Conservation (phyloP, 2,113 vertebrate species). For the Eulemur macaco region DNA sequence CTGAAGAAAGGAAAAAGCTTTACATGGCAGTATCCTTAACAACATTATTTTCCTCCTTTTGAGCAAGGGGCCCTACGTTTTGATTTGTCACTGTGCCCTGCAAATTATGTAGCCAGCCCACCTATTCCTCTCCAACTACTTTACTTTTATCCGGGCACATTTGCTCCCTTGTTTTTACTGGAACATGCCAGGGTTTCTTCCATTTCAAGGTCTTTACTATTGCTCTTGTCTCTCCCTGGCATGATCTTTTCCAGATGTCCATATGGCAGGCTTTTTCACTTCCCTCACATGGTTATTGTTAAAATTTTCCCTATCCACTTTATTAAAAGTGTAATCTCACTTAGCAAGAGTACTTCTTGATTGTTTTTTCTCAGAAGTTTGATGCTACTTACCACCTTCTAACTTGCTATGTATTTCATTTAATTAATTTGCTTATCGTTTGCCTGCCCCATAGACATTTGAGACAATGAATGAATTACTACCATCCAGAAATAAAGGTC, state of each 20-base stretch:
- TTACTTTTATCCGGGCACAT: not conserved
- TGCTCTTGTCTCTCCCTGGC: not conserved
- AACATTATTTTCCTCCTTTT: not conserved
- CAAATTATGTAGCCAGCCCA: not conserved
- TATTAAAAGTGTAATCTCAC: not conserved
- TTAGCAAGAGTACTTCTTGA: not conserved
- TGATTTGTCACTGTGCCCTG: not conserved
- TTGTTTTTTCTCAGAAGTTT: not conserved
- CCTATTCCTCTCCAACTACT: not conserved
- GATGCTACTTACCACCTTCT: not conserved
- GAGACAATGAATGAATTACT: not conserved
- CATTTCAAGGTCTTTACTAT: not conserved
- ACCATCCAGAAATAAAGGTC: not conserved
- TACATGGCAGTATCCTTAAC: not conserved
- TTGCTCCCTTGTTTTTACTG: not conserved
- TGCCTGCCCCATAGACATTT: not conserved
- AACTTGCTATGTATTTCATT: not conserved
- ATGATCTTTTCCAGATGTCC: not conserved
- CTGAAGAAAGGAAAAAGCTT: not conserved
- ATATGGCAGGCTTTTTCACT: not conserved
- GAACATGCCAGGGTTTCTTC: not conserved
- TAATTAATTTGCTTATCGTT: not conserved
- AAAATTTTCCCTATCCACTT: not conserved
- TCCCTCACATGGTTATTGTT: not conserved
- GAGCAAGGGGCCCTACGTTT: not conserved